Base-by-base conservation (phyloP, 1,140 invertebrate species). In the Apis laboriosa region DNA sequence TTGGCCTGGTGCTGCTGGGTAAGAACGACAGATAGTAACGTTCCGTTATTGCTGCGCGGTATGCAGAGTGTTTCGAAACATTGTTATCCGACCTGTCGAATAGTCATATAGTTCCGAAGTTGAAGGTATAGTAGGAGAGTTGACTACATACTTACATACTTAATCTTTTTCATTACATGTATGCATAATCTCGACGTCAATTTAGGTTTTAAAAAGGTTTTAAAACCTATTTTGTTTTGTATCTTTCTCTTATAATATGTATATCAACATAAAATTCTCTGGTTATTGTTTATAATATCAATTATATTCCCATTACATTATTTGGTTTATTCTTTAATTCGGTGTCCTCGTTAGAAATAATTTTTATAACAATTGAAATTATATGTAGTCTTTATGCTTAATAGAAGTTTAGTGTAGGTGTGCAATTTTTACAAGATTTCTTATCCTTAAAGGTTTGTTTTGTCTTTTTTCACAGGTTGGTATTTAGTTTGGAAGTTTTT, bases 401-500 rank as follows among this genome's bases (percentile, higher is more conserved):
- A 34, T 55, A 1, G 21, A n/a, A 21, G 1, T 28, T 13, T 76
- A 76, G 19, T 19, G 3, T 64, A 76, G 5, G 11, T n/a, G 12
- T 51, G 24, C 49, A 13, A 51, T 63, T 64, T n/a, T 17, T n/a
- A 24, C 9, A 2, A 2, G 9, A 53, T 73, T 63, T 9, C 1
- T 63, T 2, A 8, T 53, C 8, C 43, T 77, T 19, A 61, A 11
- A 43, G 53, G 64, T 60, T 55, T 64, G 11, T 77, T 81, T 72
- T 88, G 74, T 85, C 76, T 82, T 89, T 85, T 81, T 74, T 93
- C 93, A 15, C 94, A 98, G 98, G 97, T 90, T 98, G 98, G 98
- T 98, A 97, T 92, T 95, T 98, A 80, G 97, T 98, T 75, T 98
- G 97, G 97, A 98, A 97, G 92, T 96, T 97, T 67, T 98, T 98